A percentile compares a stretch with the other conserved stretches of the same genome.
These are phyloP conservation scores for Lepus townsendii DNA, from an alignment of 2,797 vertebrate genomes.

Conservation along the genomic window DNA sequence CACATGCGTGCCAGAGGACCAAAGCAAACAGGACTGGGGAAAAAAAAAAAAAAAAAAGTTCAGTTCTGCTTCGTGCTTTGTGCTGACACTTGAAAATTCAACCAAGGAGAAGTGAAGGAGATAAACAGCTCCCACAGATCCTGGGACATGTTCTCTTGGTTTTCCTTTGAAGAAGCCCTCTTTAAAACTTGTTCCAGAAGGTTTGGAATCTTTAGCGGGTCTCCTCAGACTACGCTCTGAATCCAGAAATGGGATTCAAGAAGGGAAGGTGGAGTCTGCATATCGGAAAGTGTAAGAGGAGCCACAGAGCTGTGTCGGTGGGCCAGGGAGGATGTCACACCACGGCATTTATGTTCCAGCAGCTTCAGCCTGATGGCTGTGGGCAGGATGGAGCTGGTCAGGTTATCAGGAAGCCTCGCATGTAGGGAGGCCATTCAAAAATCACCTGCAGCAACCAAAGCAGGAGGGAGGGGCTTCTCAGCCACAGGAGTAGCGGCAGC, in stretches of 20 bases:
- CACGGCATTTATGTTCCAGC: neutral
- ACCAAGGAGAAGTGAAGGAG: neutral
- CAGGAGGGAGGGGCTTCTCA: too few relatives aligned
- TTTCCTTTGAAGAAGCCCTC: neutral
- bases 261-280: neutral
- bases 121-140: neutral
- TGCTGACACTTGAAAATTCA: conserved; percentile 3
- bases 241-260: neutral
- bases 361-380: neutral
- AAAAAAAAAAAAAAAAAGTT: neutral
- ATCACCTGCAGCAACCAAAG: neutral
- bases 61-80: neutral
- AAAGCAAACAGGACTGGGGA: neutral
- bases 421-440: neutral
- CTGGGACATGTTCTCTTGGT: neutral
- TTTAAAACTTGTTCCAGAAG: conserved; percentile 16
- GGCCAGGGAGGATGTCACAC: too few relatives aligned
- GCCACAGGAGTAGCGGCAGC: neutral
- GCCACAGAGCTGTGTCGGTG: too few relatives aligned
- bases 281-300: neutral
- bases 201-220: neutral
- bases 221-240: neutral
- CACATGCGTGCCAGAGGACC: neutral
- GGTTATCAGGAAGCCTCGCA: neutral
- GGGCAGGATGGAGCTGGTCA: neutral